Evolutionary conservation across 2,888 invertebrate genomes (phyloP), one percentile per base, ranked within the genome.

Genomic region (Hydrotaea diabolus): DNA sequence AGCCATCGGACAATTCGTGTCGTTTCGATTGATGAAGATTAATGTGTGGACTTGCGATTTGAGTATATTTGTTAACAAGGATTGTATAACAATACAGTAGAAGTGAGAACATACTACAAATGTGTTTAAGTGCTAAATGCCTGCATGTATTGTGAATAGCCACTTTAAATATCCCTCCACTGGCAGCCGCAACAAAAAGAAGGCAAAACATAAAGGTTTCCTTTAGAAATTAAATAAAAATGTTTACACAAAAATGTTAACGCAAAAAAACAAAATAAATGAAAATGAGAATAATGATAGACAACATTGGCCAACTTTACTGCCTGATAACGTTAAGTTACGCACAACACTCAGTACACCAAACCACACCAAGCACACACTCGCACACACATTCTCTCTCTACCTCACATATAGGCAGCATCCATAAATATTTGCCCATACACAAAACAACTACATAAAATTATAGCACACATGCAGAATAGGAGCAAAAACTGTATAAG

Each of bases 221-320:
- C 17, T 17, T 0, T 15, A 80, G 55, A 74, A 21, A 39, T 77
- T 57, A 43, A 1, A n/a, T 2, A 49, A 55, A 64, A 71, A 69
- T 55, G 15, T 3, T 66, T 36, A 53, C 2, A 69, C 31, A 43
- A 3, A 71, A 31, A 21, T 57, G 17, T 19, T 59, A 59, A 74
- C 49, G 21, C 21, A 64, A 64, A 57, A 8, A 69, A 59, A 36
- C 15, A 75, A 23, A 76, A 66, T 53, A 17, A 46, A 66, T 75
- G 39, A 74, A 57, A 17, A 75, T 57, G 77, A 76, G 59, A 87
- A 88, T 87, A 90, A 81, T 55, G n/a, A 72, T 74, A 53, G 80
- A 72, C 71, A 84, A 84, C 43, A 66, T 62, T 72, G 71, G 64
- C 83, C 66, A 86, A 82, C 77, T 83, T 85, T 83, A 85, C 74